Evolutionary conservation across 2,797 vertebrate genomes (phyloP).

Genomic region (Melanogrammus aeglefinus): DNA sequence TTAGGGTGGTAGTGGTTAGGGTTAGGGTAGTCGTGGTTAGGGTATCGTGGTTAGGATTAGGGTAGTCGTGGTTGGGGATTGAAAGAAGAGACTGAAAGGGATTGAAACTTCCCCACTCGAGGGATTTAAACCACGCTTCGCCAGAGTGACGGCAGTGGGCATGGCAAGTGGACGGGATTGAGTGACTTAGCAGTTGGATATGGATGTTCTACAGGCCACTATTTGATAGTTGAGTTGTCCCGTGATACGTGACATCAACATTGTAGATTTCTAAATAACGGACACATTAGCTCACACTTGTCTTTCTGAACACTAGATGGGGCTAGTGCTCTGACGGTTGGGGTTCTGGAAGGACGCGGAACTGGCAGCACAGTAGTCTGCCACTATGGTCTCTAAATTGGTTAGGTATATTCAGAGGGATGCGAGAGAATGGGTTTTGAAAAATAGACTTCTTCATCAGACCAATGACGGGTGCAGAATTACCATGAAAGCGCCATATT

Average conservation of each 20-base stretch:
- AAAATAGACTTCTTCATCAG: conserved; percentile 52
- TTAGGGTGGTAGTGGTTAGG: no score
- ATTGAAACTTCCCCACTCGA: no score
- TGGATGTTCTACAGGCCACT: no score
- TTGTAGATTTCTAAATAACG: not conserved
- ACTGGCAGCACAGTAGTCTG: conserved; percentile 36
- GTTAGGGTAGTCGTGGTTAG: no score
- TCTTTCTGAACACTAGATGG: not conserved
- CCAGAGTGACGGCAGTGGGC: no score
- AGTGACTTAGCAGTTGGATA: no score
- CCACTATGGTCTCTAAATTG: conserved; percentile 45
- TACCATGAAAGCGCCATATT: conserved; percentile 48
- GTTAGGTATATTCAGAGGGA: conserved; percentile 63
- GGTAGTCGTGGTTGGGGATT: no score
- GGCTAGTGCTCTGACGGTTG: conserved; percentile 12
- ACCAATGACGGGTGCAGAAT: conserved; percentile 46
- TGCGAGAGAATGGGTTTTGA: conserved; percentile 59
- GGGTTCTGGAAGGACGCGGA: conserved; percentile 18
- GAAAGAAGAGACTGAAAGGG: no score
- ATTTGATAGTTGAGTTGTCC: no score
- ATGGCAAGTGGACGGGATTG: no score
- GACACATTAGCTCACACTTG: not conserved
- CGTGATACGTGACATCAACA: not conserved
- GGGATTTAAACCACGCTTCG: no score
- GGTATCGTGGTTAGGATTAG: no score